Conservation (phyloP, 1,140 invertebrate genomes). For the Hetaerina americana region DNA sequence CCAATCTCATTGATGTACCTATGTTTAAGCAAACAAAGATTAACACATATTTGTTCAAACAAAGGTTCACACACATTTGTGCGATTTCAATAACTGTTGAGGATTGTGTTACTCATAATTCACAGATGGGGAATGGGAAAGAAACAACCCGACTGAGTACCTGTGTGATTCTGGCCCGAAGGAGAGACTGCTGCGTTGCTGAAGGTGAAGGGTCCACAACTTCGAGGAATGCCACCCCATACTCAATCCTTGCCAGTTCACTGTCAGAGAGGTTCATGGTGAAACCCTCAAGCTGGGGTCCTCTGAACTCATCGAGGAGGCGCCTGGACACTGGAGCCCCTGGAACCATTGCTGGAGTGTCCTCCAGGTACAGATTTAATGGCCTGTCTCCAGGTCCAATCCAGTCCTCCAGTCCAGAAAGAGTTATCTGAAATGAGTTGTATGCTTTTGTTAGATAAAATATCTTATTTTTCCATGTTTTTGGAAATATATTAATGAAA, state of each 20-base stretch:
- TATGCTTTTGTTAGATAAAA: no score
- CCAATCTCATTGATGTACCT: no score
- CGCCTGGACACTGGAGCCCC: constrained; percentile 47
- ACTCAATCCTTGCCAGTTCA: constrained; percentile 42
- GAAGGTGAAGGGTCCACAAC: constrained; percentile 30
- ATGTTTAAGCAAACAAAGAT: no score
- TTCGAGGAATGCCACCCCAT: constrained; percentile 42
- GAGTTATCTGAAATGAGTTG: constrained; percentile 14
- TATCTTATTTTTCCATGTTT: no score
- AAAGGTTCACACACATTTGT: no score
- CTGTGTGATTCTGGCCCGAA: constrained; percentile 37
- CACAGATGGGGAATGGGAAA: no score
- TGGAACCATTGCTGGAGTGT: constrained; percentile 42
- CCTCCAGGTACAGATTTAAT: constrained; percentile 43
- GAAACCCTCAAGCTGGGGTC: constrained; percentile 44
- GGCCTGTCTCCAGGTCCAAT: constrained; percentile 20
- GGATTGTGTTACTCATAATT: no score
- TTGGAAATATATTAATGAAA: no score
- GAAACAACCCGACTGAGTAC: constrained; percentile 21
- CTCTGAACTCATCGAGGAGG: constrained; percentile 44
- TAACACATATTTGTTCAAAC: no score
- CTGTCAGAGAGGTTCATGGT: constrained; percentile 40
- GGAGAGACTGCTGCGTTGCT: constrained; percentile 27
- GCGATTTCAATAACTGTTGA: no score
- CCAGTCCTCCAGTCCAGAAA: constrained; percentile 17